Percentiles rank a stretch among this genome's conserved stretches.
Conservation (phyloP, 37 sponge, comb jelly and placozoan genomes). For the Geodia barretti region DNA sequence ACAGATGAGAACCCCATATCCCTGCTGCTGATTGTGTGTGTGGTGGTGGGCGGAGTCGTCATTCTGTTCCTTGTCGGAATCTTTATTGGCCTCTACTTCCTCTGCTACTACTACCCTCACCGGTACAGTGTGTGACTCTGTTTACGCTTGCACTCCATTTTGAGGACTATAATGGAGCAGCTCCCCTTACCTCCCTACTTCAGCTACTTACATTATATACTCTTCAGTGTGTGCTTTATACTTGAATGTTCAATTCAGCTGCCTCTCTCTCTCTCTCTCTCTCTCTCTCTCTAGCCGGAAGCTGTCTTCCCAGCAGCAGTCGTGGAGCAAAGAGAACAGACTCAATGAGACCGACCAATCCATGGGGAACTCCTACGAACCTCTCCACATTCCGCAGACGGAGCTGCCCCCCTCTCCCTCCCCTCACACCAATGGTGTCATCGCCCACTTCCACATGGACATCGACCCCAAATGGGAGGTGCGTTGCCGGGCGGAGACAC, state of each 20-base stretch:
- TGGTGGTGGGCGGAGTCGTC: constrained; percentile 6
- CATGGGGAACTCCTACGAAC: background rate
- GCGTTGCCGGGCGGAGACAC: too few relatives aligned
- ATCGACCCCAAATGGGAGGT: constrained; percentile 66
- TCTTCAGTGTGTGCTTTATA: background rate
- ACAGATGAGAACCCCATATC: background rate
- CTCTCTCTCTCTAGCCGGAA: background rate
- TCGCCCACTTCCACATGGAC: background rate
- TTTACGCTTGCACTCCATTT: background rate
- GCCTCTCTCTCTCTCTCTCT: background rate
- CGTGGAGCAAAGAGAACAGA: constrained; percentile 25
- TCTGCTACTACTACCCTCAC: constrained; percentile 21
- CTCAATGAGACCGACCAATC: background rate
- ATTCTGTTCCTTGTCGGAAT: constrained; percentile 12
- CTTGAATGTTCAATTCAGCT: too few relatives aligned
- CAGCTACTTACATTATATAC: background rate
- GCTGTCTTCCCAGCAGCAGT: background rate
- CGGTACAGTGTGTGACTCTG: constrained; percentile 11
- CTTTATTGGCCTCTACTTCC: constrained; percentile 14
- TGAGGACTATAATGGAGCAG: background rate
- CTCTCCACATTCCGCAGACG: background rate
- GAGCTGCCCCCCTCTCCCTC: constrained; percentile 23
- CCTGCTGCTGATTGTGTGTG: background rate
- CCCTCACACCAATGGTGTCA: background rate
- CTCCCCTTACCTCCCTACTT: background rate